A percentile compares a stretch with the other conserved stretches of the same genome.
Conservation (phyloP, 2,113 vertebrate species). For the Tamias sibiricus region DNA sequence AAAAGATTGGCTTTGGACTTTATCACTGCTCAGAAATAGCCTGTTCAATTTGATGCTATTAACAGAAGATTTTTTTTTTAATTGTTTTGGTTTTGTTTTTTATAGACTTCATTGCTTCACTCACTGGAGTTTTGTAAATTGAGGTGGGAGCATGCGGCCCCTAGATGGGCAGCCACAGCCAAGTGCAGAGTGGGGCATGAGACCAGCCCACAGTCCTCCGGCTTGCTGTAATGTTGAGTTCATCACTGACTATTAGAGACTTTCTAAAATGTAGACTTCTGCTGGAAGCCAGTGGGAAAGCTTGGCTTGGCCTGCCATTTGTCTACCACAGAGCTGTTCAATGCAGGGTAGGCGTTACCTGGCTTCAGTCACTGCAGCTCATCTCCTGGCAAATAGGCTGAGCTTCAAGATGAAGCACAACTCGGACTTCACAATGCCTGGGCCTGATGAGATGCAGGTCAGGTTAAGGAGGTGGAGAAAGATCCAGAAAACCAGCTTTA, state of each 20-base stretch:
- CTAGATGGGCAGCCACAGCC: background rate
- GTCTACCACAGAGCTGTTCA: background rate
- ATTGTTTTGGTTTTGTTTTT: constrained; percentile 31
- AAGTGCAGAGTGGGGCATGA: background rate
- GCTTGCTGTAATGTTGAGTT: background rate
- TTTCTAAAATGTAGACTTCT: background rate
- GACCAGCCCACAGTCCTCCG: background rate
- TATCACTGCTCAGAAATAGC: constrained; percentile 7
- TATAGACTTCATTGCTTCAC: constrained; percentile 31
- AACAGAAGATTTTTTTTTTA: background rate
- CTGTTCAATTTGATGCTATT: background rate
- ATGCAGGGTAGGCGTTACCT: background rate
- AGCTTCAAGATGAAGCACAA: background rate
- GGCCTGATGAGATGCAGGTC: background rate
- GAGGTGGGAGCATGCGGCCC: background rate
- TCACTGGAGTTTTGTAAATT: constrained; percentile 41
- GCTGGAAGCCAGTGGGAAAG: background rate
- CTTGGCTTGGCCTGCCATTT: background rate
- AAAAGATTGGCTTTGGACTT: constrained; percentile 30
- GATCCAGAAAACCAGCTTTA: background rate
- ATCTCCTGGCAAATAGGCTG: background rate
- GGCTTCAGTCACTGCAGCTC: background rate
- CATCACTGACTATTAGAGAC: background rate
- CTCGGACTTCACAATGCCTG: background rate
- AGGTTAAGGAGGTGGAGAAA: background rate